phyloP scores from a whole-genome alignment of 1,140 invertebrate genomes.

The Lineus longissimus region DNA sequence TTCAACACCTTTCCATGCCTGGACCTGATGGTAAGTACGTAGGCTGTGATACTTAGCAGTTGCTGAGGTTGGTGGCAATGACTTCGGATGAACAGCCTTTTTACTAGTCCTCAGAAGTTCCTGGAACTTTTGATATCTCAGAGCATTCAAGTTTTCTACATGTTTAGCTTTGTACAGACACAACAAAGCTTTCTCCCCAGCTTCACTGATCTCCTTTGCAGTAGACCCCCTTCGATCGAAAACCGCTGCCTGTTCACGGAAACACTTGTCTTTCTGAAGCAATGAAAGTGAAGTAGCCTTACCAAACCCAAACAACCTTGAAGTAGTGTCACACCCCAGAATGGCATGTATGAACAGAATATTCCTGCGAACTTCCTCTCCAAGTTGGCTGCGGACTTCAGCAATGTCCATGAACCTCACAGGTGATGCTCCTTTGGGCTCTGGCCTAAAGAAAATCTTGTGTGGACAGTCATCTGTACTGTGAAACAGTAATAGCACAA shows the following conservation, averaged over 20 bases:
- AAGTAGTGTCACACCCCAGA: constrained; percentile 24
- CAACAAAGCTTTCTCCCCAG: constrained; percentile 16
- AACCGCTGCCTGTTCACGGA: not conserved
- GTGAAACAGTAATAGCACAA: not conserved
- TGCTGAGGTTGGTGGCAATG: not conserved
- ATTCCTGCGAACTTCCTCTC: not conserved
- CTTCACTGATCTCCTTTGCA: constrained; percentile 10
- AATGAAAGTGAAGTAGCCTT: constrained; percentile 11
- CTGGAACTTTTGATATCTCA: not conserved
- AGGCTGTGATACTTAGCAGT: not conserved
- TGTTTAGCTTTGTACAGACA: constrained; percentile 10
- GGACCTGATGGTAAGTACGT: not conserved
- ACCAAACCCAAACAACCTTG: constrained; percentile 17
- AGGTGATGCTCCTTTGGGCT: not conserved
- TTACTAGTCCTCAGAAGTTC: not conserved
- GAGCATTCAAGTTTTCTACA: not conserved
- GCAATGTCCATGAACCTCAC: not conserved
- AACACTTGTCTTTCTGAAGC: not conserved
- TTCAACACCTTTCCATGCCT: not conserved
- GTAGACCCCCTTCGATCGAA: not conserved
- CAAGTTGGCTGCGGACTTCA: not conserved
- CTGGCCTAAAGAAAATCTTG: not conserved
- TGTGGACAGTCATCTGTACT: not conserved
- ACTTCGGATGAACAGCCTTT: no score
- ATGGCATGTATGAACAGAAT: no score